A percentile compares a stretch with the other conserved stretches of the same genome.
phyloP scores from a whole-genome alignment of 1,140 invertebrate genomes.

The Chelonus insularis region DNA sequence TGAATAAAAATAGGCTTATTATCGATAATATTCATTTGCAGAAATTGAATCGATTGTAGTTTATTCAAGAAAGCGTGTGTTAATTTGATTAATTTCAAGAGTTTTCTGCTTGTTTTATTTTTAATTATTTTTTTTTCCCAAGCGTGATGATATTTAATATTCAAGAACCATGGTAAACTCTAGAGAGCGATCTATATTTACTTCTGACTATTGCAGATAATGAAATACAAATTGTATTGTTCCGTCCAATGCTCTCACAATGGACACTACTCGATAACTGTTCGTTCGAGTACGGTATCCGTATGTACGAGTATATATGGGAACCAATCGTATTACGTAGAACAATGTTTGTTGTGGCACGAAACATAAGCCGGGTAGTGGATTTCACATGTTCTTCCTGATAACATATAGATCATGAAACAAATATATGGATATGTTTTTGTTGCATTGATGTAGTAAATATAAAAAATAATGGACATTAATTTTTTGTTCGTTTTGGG shows the following conservation, averaged over 20 bases:
- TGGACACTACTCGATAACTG: conserved; percentile 3
- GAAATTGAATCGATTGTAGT: too few relatives aligned
- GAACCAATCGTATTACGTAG: conserved; percentile 6
- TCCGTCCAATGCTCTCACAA: background rate
- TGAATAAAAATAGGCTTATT: too few relatives aligned
- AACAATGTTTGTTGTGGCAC: conserved; percentile 4
- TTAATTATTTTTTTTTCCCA: background rate
- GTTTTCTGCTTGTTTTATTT: too few relatives aligned
- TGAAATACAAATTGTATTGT: conserved; percentile 26
- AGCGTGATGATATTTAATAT: background rate
- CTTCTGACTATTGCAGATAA: conserved; percentile 18
- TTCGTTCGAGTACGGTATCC: background rate
- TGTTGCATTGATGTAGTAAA: too few relatives aligned
- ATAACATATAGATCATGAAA: background rate
- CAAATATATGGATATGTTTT: too few relatives aligned
- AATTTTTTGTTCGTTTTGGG: too few relatives aligned
- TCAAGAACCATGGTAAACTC: background rate
- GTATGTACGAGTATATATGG: background rate
- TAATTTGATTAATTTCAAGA: too few relatives aligned
- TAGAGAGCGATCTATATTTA: conserved; percentile 9
- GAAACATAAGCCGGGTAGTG: conserved; percentile 2
- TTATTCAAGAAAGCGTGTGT: too few relatives aligned
- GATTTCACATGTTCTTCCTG: too few relatives aligned
- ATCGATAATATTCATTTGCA: too few relatives aligned
- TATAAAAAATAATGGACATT: too few relatives aligned